Base-by-base conservation (phyloP, 2,888 invertebrate species). In the Parascotia fuliginaria region DNA sequence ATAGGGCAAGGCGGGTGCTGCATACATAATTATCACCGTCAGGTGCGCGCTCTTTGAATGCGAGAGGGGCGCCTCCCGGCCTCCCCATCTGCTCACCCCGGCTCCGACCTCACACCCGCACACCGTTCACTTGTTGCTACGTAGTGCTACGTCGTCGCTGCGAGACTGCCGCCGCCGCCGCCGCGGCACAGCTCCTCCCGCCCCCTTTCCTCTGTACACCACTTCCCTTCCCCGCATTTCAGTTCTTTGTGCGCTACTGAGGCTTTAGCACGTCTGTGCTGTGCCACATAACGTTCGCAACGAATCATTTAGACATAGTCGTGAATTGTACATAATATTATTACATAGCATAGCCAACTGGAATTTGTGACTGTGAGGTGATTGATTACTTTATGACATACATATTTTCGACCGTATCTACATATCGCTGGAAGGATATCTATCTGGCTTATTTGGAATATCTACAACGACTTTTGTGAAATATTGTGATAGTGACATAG, bases 101-200 rank as follows among this genome's bases (percentile, higher is more conserved):
- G 60, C 61, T 52, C 64, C 58, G 46, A 53, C 73, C 70, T 72
- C 82, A 78, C 83, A 75, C 84, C 85, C 85, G 77, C 81, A 75
- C 61, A 78, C 83, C 87, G 88, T 85, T 89, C 89, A 91, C 90
- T 91, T 91, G 90, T 92, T 91, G 91, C 90, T 89, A 86, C 83
- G 83, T 82, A 81, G 80, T 80, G 88, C 87, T 91, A 87, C 83
- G 85, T 83, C 81, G 83, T 80, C 42, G 57, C 57, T 64, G 78
- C 79, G 84, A 85, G 85, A 83, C 85, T 83, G 77, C 84, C 87
- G 87, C n/a, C n/a, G n/a, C n/a, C n/a, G n/a, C n/a, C 85, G 77
- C 84, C 87, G 87, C 85, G 81, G 70, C 72, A 65, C 69, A 74
- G 66, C 77, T 78, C 85, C 77, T 84, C 82, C 66, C 73, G 67